phyloP scores from a whole-genome alignment of 2,113 vertebrate genomes.

The Uropsilus gracilis region DNA sequence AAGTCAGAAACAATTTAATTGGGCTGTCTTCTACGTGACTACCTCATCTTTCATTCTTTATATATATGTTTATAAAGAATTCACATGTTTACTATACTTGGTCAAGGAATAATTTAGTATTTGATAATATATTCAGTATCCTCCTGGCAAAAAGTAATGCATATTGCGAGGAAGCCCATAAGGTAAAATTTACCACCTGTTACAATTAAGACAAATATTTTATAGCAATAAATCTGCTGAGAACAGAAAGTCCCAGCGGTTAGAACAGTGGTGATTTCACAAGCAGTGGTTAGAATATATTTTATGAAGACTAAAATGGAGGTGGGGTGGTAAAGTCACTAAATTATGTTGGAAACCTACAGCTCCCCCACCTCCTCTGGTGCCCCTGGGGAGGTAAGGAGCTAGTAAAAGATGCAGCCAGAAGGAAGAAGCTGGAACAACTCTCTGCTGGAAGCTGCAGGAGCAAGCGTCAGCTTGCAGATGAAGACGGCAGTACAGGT shows the following conservation, averaged over 20 bases:
- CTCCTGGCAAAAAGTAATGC: slow-evolving; percentile 15
- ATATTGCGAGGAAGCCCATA: slow-evolving; percentile 38
- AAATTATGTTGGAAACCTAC: not conserved
- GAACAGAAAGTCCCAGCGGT: slow-evolving; percentile 50
- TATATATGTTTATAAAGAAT: not conserved
- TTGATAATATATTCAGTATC: slow-evolving; percentile 21
- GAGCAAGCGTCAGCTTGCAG: not conserved
- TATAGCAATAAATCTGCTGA: slow-evolving; percentile 37
- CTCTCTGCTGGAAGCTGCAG: not conserved
- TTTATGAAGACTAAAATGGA: not conserved
- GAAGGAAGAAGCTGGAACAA: accelerated
- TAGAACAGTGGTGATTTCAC: not conserved
- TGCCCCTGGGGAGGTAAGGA: accelerated
- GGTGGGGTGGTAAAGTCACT: not conserved
- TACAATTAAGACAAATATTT: slow-evolving; percentile 57
- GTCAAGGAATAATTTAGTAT: not conserved
- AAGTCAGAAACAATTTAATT: not conserved
- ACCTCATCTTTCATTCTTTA: not conserved
- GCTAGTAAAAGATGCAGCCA: too few relatives aligned
- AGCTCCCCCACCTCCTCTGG: not conserved
- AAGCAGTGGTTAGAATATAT: not conserved
- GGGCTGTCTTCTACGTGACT: not conserved
- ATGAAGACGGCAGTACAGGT: accelerated
- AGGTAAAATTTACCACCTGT: slow-evolving; percentile 42
- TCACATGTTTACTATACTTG: slow-evolving; percentile 14